Evolutionary conservation across 2,113 vertebrate genomes (phyloP), one percentile per base, ranked within the genome.

Genomic region (Acrocephalus arundinaceus): DNA sequence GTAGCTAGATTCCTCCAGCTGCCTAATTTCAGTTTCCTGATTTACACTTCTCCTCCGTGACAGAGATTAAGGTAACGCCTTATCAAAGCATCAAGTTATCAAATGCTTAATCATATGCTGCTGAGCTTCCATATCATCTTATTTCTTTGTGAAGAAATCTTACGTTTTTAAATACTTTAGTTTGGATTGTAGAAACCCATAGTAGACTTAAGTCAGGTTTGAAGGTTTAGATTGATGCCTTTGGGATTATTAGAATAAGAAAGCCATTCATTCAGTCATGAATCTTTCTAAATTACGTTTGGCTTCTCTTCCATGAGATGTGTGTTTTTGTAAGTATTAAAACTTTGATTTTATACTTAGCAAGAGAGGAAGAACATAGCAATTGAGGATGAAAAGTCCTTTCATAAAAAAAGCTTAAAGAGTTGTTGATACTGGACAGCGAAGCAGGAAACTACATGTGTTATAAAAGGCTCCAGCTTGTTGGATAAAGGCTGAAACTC

Each of bases 301-400:
- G 84, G 57, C 71, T 83, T 95, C 77, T 85, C 59, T 95, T 95
- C 58, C 65, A 57, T 73, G 31, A 76, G 78, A 86, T 65, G 27
- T 91, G n/a, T 94, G 46, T 95, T 96, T 97, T 96, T 79, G 9
- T 85, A 92, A 85, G 78, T 72, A 71, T 46, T 89, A 65, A 88
- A 95, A 65, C 89, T 87, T 92, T 71, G 82, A 90, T 95, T 94
- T 94, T 39, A 21, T 71, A 48, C 72, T 89, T 81, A 86, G 49
- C 48, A 90, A 71, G 77, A 79, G 72, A 78, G 55, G 87, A 81
- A 71, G 52, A 87, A 65, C 35, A 57, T 55, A 80, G 82, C 28
- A 78, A 63, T 54, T 78, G 74, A 85, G 80, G 74, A 89, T 59
- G 57, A 94, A 94, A 90, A 86, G 45, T 62, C 27, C 30, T 76